Percentiles rank a stretch among this genome's conserved stretches.
Evolutionary conservation across 2,888 invertebrate genomes (phyloP).

Genomic region (Notocelia uddmanniana): DNA sequence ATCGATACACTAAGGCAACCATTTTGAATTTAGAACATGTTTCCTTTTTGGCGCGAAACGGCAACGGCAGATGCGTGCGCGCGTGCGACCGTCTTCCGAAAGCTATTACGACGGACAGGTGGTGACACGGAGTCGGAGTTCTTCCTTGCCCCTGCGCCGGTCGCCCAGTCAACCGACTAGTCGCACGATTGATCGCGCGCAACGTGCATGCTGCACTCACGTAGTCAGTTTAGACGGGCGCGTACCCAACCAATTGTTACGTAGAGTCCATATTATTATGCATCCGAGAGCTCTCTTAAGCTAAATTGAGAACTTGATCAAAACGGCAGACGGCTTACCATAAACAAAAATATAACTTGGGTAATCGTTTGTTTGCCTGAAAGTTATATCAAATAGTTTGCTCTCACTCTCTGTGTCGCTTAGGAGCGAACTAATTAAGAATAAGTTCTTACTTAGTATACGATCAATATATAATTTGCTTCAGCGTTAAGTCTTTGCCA

Average conservation of each 20-base stretch:
- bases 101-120: slow-evolving; percentile 81
- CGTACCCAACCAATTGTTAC: slow-evolving; percentile 33
- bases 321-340: too few species aligned
- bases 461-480: too few species aligned
- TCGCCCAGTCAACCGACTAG: slow-evolving; percentile 52
- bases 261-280: too few species aligned
- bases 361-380: too few species aligned
- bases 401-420: too few species aligned
- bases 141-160: slow-evolving; percentile 80
- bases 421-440: too few species aligned
- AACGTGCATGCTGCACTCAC: slow-evolving; percentile 42
- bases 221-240: slow-evolving; percentile 41
- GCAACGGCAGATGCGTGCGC: slow-evolving; percentile 74
- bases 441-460: too few species aligned
- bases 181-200: slow-evolving; percentile 55
- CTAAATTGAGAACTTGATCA: too few species aligned
- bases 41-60: slow-evolving; percentile 72
- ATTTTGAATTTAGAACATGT: slow-evolving; percentile 51
- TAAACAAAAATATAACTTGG: too few species aligned
- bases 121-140: slow-evolving; percentile 78
- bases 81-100: slow-evolving; percentile 71
- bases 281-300: too few species aligned
- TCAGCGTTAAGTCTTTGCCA: too few species aligned
- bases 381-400: too few species aligned
- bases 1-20: slow-evolving; percentile 40